Base-by-base conservation (phyloP, 1,140 invertebrate species). In the Alviniconcha marisindica region DNA sequence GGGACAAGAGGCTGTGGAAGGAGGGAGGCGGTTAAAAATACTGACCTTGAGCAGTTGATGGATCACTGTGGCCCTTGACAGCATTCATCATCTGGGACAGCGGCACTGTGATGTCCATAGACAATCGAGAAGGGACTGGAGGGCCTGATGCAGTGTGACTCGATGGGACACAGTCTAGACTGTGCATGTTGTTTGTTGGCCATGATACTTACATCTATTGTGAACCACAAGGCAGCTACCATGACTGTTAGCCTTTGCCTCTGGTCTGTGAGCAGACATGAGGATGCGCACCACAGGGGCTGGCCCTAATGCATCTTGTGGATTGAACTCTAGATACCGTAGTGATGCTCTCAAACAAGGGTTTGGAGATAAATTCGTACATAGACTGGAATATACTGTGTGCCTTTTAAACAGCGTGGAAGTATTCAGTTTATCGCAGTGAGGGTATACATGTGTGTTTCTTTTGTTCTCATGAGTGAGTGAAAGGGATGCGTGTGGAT, bases 171-270 rank as follows among this genome's bases (percentile, higher is more conserved):
- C 12, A 42, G 15, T 33, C 15, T 21, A 48, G 44, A n/a, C 44
- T n/a, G n/a, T 76, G 73, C n/a, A 24, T 40, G 42, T 24, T 76
- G 69, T 76, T n/a, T 28, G 42, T 76, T 76, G 73, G 73, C 73
- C 1, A 54, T 51, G 73, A 51, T 76, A 76, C 73, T 76, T 76
- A 76, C 73, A 54, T 44, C 28, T 12, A 33, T 28, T 66, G 44
- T 51, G 73, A 76, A 76, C 42, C 73, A 76, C 73, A 76, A 51
- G 73, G 73, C 73, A 76, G 73, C 73, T 76, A 76, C 73, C 73
- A 51, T 24, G 73, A 76, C 73, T 40, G 42, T n/a, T 38, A 54
- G 73, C 73, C 28, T 54, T n/a, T 76, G 44, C 38, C 42, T 40
- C 73, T 31, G 24, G 1, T 15, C 73, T 28, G 28, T 24, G 40